Evolutionary conservation across 2,888 invertebrate genomes (phyloP), one percentile per base, ranked within the genome.

Genomic region (Ceriagrion tenellum): DNA sequence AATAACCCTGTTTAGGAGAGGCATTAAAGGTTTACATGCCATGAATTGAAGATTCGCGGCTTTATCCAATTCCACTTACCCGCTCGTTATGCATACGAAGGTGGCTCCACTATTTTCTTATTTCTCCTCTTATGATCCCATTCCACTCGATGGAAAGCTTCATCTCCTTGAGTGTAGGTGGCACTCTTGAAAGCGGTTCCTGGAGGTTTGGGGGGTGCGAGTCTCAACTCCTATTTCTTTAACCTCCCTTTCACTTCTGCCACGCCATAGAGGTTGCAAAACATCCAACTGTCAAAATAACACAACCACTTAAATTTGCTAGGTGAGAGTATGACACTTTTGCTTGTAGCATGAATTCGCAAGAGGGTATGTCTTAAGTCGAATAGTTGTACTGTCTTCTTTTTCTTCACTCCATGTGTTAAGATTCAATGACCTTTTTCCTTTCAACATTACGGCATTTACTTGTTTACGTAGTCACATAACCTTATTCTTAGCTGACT

Each of bases 161-260:
- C 81, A 81, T 81, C 81, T 30, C 30, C 81, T 81, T 35, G 81
- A 81, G 81, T 81, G 81, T 81, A 12, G 81, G 81, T 35, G 35
- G 81, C 81, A 69, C 69, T n/a, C n/a, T 69, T n/a, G 69, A 69
- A 59, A 69, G 69, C 69, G 69, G n/a, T 69, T n/a, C 69, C 69
- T 69, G 26, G 59, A 20, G 2, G 69, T 6, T n/a, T 69, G n/a
- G 69, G n/a, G 20, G 69, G n/a, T n/a, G n/a, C n/a, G 69, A 69
- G 20, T 8, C 69, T n/a, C 69, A 12, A 18, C 20, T 10, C 69
- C n/a, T n/a, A 26, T 10, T 69, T 59, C 20, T 59, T 20, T 59
- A n/a, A 12, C 59, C 69, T n/a, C 69, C n/a, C 69, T n/a, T n/a
- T 59, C 59, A n/a, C n/a, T 26, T 16, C 16, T 20, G 59, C 20